These are phyloP conservation scores for Sitta europaea DNA, from an alignment of 2,113 vertebrate genomes.

Conservation along the genomic window DNA sequence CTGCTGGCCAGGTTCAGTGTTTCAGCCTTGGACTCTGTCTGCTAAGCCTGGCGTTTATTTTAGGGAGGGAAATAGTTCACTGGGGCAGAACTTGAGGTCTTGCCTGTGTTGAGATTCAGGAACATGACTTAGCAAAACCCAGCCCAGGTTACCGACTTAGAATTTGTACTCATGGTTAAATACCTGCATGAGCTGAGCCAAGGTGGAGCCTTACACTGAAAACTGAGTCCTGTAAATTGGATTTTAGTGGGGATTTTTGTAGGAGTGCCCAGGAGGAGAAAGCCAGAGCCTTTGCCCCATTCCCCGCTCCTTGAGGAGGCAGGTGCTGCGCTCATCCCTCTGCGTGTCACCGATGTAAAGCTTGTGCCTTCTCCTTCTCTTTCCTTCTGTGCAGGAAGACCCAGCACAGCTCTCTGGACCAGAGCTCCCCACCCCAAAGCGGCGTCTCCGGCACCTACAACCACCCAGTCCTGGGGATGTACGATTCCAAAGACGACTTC, in stretches of 20 bases:
- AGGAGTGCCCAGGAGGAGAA: not conserved
- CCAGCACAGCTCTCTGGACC: slow-evolving; percentile 96
- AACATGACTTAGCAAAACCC: not conserved
- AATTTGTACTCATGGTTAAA: not conserved
- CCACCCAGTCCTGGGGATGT: slow-evolving; percentile 91
- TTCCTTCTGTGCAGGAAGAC: slow-evolving; percentile 82
- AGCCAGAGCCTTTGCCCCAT: not conserved
- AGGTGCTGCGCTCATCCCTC: accelerated
- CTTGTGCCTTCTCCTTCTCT: not conserved
- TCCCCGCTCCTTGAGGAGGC: not conserved
- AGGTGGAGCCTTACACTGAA: not conserved
- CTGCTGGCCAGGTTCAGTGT: not conserved
- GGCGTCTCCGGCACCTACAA: slow-evolving; percentile 86
- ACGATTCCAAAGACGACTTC: slow-evolving; percentile 96
- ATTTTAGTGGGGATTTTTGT: not conserved
- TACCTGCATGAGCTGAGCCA: not conserved
- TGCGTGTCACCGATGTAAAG: not conserved
- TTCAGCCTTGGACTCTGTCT: not conserved
- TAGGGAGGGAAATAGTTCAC: not conserved
- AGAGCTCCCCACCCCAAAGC: slow-evolving; percentile 95
- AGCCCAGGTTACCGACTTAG: not conserved
- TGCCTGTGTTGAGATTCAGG: not conserved
- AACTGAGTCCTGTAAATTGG: not conserved
- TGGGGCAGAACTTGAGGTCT: accelerated
- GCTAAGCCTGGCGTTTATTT: not conserved